Evolutionary conservation across 2,113 vertebrate genomes (phyloP).

Genomic region (Amphilophus citrinellus): DNA sequence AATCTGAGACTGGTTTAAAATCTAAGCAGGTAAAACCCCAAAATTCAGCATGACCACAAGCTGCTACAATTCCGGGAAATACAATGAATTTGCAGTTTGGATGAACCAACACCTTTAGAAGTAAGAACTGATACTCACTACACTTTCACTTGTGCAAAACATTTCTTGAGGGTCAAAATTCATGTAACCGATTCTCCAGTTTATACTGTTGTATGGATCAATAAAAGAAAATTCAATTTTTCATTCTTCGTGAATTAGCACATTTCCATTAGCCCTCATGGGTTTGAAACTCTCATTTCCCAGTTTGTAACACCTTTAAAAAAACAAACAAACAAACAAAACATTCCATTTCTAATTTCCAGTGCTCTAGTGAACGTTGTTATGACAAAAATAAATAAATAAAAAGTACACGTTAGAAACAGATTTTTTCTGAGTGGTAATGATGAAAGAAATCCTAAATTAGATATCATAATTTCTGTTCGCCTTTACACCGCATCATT

Average conservation of each 20-base stretch:
- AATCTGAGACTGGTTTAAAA: neutral
- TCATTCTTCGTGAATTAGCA: neutral
- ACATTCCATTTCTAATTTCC: neutral
- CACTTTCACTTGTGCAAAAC: neutral
- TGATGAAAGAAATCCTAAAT: neutral
- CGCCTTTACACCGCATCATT: neutral
- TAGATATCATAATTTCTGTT: neutral
- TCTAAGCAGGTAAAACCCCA: too few species aligned
- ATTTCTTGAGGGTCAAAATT: neutral
- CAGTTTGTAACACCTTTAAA: too few species aligned
- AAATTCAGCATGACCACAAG: neutral
- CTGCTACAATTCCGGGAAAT: neutral
- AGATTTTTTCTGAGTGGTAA: neutral
- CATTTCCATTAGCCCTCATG: too few species aligned
- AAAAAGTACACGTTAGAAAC: neutral
- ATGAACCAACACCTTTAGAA: neutral
- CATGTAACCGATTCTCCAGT: neutral
- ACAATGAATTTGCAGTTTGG: neutral
- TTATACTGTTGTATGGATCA: too few species aligned
- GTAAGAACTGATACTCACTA: neutral
- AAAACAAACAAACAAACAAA: too few species aligned
- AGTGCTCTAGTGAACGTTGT: neutral
- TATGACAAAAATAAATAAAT: neutral
- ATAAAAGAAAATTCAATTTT: neutral
- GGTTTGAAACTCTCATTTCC: too few species aligned